Conservation (phyloP, 2,113 vertebrate genomes). For the Carlito syrichta region DNA sequence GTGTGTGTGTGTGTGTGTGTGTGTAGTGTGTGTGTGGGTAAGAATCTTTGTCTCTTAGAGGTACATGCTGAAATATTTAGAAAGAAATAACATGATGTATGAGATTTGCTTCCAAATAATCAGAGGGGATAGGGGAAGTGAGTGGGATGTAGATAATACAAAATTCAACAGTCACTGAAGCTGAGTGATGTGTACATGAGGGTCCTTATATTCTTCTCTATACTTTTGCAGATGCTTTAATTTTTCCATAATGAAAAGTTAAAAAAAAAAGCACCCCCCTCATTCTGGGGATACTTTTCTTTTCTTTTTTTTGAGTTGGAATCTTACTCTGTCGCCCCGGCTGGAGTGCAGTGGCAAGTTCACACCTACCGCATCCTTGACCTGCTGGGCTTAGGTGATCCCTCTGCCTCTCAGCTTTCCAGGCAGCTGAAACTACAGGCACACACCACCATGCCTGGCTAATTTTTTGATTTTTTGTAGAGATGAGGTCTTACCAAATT, state of each 20-base stretch:
- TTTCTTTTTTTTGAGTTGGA: too few relatives aligned
- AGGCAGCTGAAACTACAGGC: too few relatives aligned
- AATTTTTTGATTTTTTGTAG: too few relatives aligned
- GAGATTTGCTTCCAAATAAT: neutral
- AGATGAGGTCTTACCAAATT: too few relatives aligned
- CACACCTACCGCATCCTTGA: too few relatives aligned
- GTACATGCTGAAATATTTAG: neutral
- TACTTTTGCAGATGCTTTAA: neutral
- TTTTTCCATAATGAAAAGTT: neutral
- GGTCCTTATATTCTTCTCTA: neutral
- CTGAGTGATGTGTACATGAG: accelerated
- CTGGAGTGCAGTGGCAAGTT: too few relatives aligned
- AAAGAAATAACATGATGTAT: neutral
- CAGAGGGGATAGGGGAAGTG: neutral
- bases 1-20: neutral
- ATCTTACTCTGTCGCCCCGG: too few relatives aligned
- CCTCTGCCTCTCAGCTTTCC: too few relatives aligned
- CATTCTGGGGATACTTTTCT: neutral
- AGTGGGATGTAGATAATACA: neutral
- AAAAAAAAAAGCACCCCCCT: neutral
- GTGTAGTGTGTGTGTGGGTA: neutral
- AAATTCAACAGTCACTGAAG: neutral
- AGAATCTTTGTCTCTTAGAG: neutral
- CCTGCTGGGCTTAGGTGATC: too few relatives aligned
- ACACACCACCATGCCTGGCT: too few relatives aligned